These are phyloP conservation scores for Salminus brasiliensis DNA, from an alignment of 2,113 vertebrate species.

Conservation along the genomic window DNA sequence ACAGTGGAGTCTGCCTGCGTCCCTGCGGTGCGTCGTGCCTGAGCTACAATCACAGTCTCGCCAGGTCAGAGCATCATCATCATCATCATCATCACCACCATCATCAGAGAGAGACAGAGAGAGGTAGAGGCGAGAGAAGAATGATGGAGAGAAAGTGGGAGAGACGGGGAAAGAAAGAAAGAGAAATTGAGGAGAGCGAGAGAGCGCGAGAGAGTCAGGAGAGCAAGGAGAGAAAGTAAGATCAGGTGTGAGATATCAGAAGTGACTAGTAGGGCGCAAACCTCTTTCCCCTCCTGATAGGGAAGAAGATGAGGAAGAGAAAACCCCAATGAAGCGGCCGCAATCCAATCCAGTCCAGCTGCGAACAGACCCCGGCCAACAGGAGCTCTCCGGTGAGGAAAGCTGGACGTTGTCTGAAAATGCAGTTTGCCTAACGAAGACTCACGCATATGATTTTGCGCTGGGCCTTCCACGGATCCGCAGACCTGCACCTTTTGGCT, in stretches of 20 bases:
- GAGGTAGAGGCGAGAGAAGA: slow-evolving; percentile 33
- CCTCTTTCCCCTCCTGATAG: slow-evolving; percentile 33
- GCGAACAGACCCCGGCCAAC: neutral
- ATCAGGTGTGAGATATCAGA: slow-evolving; percentile 38
- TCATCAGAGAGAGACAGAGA: slow-evolving; percentile 24
- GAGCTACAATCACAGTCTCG: slow-evolving; percentile 48
- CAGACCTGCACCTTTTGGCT: neutral
- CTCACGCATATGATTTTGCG: neutral
- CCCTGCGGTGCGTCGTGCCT: slow-evolving; percentile 37
- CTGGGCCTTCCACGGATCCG: no score
- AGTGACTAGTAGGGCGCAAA: slow-evolving; percentile 36
- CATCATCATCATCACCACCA: slow-evolving; percentile 25
- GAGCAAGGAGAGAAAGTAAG: slow-evolving; percentile 10
- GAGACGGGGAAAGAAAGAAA: neutral
- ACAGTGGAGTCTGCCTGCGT: slow-evolving; percentile 31
- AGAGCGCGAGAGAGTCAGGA: neutral
- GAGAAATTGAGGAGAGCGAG: slow-evolving; percentile 11
- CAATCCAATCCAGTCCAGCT: slow-evolving; percentile 24
- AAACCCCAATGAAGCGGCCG: neutral
- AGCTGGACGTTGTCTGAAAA: neutral
- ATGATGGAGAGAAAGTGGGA: slow-evolving; percentile 3
- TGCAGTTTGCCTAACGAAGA: slow-evolving; percentile 7
- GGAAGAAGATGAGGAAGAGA: slow-evolving; percentile 5
- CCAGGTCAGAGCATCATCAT: slow-evolving; percentile 37
- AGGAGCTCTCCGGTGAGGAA: neutral